A percentile compares a stretch with the other conserved stretches of the same genome.
These are phyloP conservation scores for Saturnia pavonia DNA, from an alignment of 2,888 invertebrate species.

Conservation along the genomic window DNA sequence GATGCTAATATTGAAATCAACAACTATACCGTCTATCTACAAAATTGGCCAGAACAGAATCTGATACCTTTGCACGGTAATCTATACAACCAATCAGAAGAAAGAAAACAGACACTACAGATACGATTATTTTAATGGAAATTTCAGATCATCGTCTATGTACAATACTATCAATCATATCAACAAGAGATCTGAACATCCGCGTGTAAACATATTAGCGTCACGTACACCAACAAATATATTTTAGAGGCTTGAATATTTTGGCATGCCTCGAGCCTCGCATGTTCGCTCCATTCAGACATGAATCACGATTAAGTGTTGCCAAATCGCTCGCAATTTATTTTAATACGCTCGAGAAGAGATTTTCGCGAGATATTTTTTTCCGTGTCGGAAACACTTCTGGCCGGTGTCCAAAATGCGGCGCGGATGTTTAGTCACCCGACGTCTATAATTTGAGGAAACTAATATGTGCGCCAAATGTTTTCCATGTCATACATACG, in stretches of 20 bases:
- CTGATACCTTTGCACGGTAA: neutral
- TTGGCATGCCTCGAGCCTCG: constrained; percentile 72
- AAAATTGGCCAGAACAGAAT: neutral
- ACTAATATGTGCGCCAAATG: constrained; percentile 76
- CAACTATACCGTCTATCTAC: neutral
- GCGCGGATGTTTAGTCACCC: constrained; percentile 79
- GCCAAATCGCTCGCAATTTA: constrained; percentile 81
- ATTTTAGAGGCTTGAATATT: constrained; percentile 61
- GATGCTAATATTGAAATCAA: neutral
- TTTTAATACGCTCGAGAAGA: constrained; percentile 79
- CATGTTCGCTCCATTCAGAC: constrained; percentile 71
- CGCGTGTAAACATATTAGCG: constrained; percentile 49
- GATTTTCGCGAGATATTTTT: constrained; percentile 78
- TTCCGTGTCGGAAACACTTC: constrained; percentile 77
- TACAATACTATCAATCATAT: constrained; percentile 38
- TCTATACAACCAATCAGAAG: neutral
- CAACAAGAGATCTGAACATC: constrained; percentile 42
- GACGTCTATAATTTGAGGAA: constrained; percentile 76
- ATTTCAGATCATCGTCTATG: constrained; percentile 31
- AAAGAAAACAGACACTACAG: constrained; percentile 19
- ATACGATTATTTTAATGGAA: constrained; percentile 19
- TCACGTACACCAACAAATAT: constrained; percentile 49
- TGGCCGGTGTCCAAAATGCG: constrained; percentile 72
- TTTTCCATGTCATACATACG: constrained; percentile 61
- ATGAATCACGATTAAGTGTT: constrained; percentile 81